Conservation (phyloP, 2,113 vertebrate genomes). For the Petrocephalus zakoni region DNA sequence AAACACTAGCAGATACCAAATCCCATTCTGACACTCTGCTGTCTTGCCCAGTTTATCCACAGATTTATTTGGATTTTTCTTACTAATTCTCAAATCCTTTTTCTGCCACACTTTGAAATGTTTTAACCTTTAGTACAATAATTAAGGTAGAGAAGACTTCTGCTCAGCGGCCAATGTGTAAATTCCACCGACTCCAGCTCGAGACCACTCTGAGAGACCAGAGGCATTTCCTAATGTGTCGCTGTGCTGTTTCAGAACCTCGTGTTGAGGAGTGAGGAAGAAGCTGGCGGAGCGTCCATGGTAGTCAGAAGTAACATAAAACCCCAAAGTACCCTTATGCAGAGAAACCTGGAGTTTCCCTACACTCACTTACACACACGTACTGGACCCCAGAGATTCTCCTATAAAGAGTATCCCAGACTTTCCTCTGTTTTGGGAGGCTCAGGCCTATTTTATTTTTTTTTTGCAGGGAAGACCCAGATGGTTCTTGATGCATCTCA, state of each 20-base stretch:
- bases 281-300: not conserved
- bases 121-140: not conserved
- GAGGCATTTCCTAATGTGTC: not conserved
- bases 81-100: not conserved
- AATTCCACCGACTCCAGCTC: not conserved
- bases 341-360: not conserved
- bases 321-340: not conserved
- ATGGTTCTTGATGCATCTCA: not conserved
- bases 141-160: not conserved
- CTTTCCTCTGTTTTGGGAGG: not conserved
- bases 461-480: not conserved
- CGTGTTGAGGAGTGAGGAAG: not conserved
- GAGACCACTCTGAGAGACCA: not conserved
- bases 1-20: not conserved
- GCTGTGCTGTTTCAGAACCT: not conserved
- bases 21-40: not conserved
- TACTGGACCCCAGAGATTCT: not conserved
- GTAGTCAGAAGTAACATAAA: not conserved
- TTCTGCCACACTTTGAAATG: not conserved
- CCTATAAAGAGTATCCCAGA: not conserved
- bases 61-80: not conserved
- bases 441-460: not conserved
- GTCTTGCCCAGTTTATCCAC: not conserved
- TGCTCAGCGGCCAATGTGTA: not conserved
- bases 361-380: not conserved